Evolutionary conservation across 2,888 invertebrate genomes (phyloP), one percentile per base, ranked within the genome.

Genomic region (Hemistola chrysoprasaria): DNA sequence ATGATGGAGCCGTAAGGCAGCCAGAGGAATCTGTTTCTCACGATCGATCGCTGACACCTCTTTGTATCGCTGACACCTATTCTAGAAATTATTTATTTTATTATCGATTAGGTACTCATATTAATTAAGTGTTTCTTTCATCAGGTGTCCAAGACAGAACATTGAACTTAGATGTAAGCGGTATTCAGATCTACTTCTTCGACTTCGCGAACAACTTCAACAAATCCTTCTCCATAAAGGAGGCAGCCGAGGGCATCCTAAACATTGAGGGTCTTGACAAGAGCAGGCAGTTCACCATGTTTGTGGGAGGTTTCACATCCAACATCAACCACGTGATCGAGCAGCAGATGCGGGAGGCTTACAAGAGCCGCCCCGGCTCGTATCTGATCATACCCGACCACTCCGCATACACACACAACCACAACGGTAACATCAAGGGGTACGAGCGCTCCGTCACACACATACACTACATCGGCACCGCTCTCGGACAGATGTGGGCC

Each of bases 331-430:
- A 78, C 29, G 73, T 65, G 22, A 79, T 78, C 1, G 84, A 79
- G 40, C 66, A 78, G 39, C 66, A 66, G 20, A 64, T 88, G 3
- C 66, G 82, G 11, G 68, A 81, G 6, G 69, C 82, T 0, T 86
- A 86, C 43, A 65, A 62, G 29, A 62, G 67, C 22, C 65, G 70
- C 20, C 80, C 84, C 0, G 75, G 85, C 22, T 83, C 76, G 40
- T 86, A 86, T 33, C 53, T 88, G 0, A 80, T 86, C 22, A 84
- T 88, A n/a, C 53, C 87, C 0, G 87, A 88, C 31, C 88, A 87
- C 55, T 84, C 83, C 1, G 62, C 62, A 0, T 88, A 87, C 46
- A 88, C 87, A 0, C 75, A 86, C 28, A 74, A 78, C 21, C 68
- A 67, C 0, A 62, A 67, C 22, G 84, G 85, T 0, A 50, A 65